Percentiles rank a stretch among this genome's conserved stretches.
phyloP scores from a whole-genome alignment of 2,888 invertebrate species.

The Lepidocyrtoides sp. region DNA sequence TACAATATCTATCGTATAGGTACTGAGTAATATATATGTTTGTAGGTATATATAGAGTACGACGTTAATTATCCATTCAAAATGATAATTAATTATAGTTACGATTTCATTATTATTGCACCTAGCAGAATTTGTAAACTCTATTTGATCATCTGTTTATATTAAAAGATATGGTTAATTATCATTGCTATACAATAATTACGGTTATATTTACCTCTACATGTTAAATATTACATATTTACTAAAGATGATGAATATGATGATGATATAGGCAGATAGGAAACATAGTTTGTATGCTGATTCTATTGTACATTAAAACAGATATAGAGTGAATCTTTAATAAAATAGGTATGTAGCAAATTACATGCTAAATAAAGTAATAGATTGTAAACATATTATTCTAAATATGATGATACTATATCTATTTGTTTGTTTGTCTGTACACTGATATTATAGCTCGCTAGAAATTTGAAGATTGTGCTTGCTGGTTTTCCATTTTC shows the following conservation, averaged over 20 bases:
- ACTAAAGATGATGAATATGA: slow-evolving; percentile 11
- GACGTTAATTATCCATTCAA: neutral
- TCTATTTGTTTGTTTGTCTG: slow-evolving; percentile 72
- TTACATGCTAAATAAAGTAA: slow-evolving; percentile 10
- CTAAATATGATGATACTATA: neutral
- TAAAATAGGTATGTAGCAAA: slow-evolving; percentile 49
- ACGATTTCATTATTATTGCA: no score
- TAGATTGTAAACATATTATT: slow-evolving; percentile 17
- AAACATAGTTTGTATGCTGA: no score
- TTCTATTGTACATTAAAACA: slow-evolving; percentile 32
- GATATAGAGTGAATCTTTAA: neutral
- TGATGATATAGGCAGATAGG: no score
- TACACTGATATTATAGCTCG: slow-evolving; percentile 79
- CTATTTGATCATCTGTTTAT: no score
- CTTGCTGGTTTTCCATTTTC: no score
- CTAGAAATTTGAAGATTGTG: no score
- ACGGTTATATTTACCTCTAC: neutral
- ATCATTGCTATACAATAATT: neutral
- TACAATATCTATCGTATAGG: no score
- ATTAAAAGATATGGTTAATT: no score
- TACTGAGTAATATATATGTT: no score
- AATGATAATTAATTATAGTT: no score
- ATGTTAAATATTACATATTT: neutral
- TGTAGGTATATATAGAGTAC: no score
- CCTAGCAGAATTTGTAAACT: no score